phyloP scores from a whole-genome alignment of 2,113 vertebrate genomes.

The Dinomys branickii region DNA sequence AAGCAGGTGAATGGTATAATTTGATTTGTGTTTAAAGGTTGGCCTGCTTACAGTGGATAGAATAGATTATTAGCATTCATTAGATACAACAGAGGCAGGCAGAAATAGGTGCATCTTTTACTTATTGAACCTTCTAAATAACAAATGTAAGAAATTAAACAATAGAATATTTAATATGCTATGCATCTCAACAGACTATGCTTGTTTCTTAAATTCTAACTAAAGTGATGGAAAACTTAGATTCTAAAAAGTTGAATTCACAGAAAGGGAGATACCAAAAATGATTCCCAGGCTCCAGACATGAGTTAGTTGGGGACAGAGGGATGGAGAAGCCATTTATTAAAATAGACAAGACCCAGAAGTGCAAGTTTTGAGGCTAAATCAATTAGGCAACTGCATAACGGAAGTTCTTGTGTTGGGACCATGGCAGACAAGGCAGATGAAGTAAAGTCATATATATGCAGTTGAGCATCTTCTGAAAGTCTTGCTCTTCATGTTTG shows the following conservation, averaged over 20 bases:
- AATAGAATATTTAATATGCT: background rate
- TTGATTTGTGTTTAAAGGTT: background rate
- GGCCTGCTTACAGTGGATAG: background rate
- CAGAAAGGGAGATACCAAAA: background rate
- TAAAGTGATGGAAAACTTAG: background rate
- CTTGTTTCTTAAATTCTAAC: background rate
- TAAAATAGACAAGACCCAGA: background rate
- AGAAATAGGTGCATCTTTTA: background rate
- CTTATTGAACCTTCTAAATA: background rate
- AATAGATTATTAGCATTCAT: background rate
- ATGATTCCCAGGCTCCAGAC: background rate
- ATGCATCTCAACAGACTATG: background rate
- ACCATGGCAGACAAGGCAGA: background rate
- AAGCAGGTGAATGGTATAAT: background rate
- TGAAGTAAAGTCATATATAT: background rate
- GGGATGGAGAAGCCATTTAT: background rate
- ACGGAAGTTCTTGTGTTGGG: background rate
- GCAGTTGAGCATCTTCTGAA: background rate
- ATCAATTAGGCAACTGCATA: background rate
- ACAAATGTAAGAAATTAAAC: background rate
- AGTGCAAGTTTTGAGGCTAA: background rate
- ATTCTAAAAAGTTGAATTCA: background rate
- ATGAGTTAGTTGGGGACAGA: background rate
- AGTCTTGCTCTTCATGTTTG: background rate
- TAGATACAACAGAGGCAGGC: background rate